Evolutionary conservation across 2,113 vertebrate genomes (phyloP), one percentile per base, ranked within the genome.

Genomic region (Sylvietta virens): DNA sequence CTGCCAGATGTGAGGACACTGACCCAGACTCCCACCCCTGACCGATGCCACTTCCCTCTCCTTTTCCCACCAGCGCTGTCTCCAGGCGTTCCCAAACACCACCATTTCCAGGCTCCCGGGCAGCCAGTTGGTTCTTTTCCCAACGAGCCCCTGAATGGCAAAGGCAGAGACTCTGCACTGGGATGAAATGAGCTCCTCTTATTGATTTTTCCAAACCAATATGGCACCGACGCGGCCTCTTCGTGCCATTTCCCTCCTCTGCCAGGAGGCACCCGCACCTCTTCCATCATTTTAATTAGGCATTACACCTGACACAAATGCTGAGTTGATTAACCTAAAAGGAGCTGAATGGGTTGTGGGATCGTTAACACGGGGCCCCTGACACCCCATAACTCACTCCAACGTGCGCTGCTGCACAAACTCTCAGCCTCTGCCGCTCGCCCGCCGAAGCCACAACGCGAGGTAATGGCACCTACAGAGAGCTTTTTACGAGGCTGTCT

Each of bases 181-280:
- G 97, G 97, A 98, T 97, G 94, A 98, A 98, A 98, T 93, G 97
- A 98, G 97, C 97, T 98, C 89, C 94, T 97, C 97, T 96, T 98
- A 98, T 98, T 98, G 98, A 98, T 98, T 98, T 98, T 98, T 97
- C 97, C 97, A 98, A 98, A 98, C 98, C 98, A 98, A 97, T 97
- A 98, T 98, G 98, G 98, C 98, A 98, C 90, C 14, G 94, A 91
- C 7, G 62, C 95, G 94, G 91, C 95, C 96, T 97, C 97, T 92
- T 93, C 80, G 96, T 98, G 98, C 98, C 97, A 98, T 98, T 97
- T 98, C 95, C 96, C 96, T 96, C 94, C 96, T 98, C 96, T 97
- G 97, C 97, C 97, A 96, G 92, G 95, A 98, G 96, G 97, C 96
- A 96, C 95, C 94, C 92, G 54, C 85, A 31, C 90, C 89, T 92